phyloP scores from a whole-genome alignment of 37 sponge, comb jelly and placozoan species.

The Spongilla lacustris region DNA sequence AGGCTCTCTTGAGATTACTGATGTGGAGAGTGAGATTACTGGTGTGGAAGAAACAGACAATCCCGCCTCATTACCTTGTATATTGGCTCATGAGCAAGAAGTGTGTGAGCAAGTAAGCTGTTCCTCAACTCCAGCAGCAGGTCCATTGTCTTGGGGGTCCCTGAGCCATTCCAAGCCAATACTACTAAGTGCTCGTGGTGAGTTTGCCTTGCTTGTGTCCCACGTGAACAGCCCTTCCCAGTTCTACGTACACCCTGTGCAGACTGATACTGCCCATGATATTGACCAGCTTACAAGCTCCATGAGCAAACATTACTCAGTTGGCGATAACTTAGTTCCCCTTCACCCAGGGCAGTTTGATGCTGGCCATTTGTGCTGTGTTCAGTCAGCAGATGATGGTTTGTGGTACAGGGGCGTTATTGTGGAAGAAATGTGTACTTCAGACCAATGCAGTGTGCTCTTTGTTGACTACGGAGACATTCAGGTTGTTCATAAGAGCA shows the following conservation, averaged over 20 bases:
- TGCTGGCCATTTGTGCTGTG: neutral
- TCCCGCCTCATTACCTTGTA: neutral
- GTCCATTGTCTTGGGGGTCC: neutral
- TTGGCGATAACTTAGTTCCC: neutral
- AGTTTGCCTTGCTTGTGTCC: conserved; percentile 19
- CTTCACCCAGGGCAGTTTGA: neutral
- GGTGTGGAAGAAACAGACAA: no score
- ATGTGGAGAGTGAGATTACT: no score
- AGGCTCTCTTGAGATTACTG: no score
- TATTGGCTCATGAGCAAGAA: neutral
- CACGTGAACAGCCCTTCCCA: neutral
- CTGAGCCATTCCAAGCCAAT: neutral
- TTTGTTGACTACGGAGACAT: conserved; percentile 10
- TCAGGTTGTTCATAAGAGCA: neutral
- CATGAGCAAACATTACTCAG: conserved; percentile 3
- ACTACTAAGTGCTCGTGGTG: neutral
- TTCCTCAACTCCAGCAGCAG: neutral
- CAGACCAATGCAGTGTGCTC: neutral
- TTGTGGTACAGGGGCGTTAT: conserved; percentile 15
- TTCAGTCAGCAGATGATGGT: conserved; percentile 2
- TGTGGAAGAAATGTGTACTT: neutral
- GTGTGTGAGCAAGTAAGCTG: neutral
- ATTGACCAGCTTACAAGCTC: neutral
- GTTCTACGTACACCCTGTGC: conserved; percentile 40
- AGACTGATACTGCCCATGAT: neutral